Evolutionary conservation across 1,140 invertebrate genomes (phyloP).

Genomic region (Latrodectus geometricus): DNA sequence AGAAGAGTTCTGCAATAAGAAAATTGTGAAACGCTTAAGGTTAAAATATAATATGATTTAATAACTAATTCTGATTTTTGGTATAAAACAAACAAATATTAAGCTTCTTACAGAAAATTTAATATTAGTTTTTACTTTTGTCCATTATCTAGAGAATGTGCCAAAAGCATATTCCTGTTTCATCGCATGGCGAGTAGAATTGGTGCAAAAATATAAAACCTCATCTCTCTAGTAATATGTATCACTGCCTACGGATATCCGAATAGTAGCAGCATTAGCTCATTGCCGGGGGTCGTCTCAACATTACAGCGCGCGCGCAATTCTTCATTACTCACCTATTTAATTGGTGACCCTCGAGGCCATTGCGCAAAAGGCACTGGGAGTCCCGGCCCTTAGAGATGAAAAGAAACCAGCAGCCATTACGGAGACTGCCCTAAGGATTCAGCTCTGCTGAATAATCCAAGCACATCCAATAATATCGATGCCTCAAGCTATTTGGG

Average conservation of each 20-base stretch:
- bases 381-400: constrained; percentile 57
- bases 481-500: constrained; percentile 50
- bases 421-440: constrained; percentile 39
- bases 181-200: constrained; percentile 16
- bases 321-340: constrained; percentile 49
- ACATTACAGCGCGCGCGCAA: constrained; percentile 16
- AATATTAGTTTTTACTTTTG: constrained; percentile 59
- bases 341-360: constrained; percentile 50
- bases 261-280: constrained; percentile 58
- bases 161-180: constrained; percentile 39
- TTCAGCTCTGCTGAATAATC: constrained; percentile 56
- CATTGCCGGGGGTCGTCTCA: constrained; percentile 42
- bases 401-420: constrained; percentile 59
- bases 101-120: constrained; percentile 42
- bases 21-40: neutral
- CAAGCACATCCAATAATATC: constrained; percentile 61
- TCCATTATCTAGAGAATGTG: constrained; percentile 47
- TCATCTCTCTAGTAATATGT: constrained; percentile 51
- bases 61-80: neutral
- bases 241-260: constrained; percentile 59
- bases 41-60: neutral
- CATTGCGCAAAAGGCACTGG: constrained; percentile 52
- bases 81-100: neutral
- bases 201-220: constrained; percentile 56
- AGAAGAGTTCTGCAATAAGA: too few relatives aligned